Percentiles rank a stretch among this genome's conserved stretches.
Evolutionary conservation across 2,113 vertebrate genomes (phyloP).

Genomic region (Nyctereutes procyonoides): DNA sequence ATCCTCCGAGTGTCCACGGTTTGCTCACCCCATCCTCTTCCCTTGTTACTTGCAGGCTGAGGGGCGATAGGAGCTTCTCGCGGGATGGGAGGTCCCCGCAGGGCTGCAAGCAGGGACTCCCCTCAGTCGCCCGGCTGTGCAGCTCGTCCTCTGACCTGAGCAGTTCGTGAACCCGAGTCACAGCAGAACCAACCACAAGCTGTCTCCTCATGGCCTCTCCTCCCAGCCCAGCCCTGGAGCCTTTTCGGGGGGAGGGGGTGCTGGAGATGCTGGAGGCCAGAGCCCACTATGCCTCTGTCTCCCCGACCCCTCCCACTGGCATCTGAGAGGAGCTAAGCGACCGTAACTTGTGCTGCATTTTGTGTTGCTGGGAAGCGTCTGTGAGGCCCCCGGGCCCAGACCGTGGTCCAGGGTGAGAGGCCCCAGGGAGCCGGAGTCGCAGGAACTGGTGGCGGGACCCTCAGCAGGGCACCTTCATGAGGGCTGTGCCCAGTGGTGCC

Average conservation of each 20-base stretch:
- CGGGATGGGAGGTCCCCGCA: too few relatives aligned
- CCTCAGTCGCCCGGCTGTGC: too few relatives aligned
- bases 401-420: not conserved
- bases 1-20: rapidly evolving
- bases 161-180: not conserved
- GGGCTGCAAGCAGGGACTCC: not conserved
- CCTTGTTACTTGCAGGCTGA: not conserved
- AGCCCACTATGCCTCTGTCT: too few relatives aligned
- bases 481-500: rapidly evolving
- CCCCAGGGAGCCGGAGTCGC: too few relatives aligned
- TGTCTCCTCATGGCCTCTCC: not conserved
- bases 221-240: not conserved
- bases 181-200: rapidly evolving
- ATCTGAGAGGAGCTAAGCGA: not conserved
- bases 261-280: not conserved
- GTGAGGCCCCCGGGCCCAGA: not conserved
- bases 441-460: not conserved
- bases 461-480: not conserved
- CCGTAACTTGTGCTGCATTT: too few relatives aligned
- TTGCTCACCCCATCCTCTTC: not conserved
- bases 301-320: not conserved
- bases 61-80: not conserved
- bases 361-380: too few relatives aligned
- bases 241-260: too few relatives aligned
- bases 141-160: rapidly evolving